Evolutionary conservation across 2,113 vertebrate genomes (phyloP).

Genomic region (Phalacrocorax carbo): DNA sequence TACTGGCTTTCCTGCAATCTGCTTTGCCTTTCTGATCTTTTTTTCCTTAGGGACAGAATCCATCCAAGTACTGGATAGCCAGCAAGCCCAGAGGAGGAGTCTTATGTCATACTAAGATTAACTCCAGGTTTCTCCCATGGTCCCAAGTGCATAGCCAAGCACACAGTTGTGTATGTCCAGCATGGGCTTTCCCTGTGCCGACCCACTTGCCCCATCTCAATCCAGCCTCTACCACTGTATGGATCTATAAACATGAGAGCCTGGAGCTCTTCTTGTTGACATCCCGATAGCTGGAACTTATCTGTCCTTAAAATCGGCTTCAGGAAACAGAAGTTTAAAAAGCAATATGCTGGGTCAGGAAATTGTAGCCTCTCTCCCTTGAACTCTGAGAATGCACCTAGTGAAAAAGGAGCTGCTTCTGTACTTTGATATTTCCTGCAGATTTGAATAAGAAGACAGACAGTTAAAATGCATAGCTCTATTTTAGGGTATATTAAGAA

Average conservation of each 20-base stretch:
- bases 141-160: not conserved
- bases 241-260: not conserved
- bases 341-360: slow-evolving; percentile 1
- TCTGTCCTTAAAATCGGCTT: not conserved
- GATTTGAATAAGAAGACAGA: slow-evolving; percentile 31
- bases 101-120: not conserved
- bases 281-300: not conserved
- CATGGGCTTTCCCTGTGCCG: not conserved
- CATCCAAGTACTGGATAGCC: not conserved
- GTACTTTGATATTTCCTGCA: slow-evolving; percentile 24
- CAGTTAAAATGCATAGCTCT: slow-evolving; percentile 33
- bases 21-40: not conserved
- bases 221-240: not conserved
- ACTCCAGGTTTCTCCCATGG: not conserved
- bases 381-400: slow-evolving; percentile 18
- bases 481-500: not conserved
- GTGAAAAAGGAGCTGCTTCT: not conserved
- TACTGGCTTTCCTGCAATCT: fast-evolving
- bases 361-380: slow-evolving; percentile 35
- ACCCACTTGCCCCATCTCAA: fast-evolving
- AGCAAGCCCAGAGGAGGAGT: not conserved
- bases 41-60: not conserved
- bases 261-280: not conserved
- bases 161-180: not conserved
- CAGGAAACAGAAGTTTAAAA: slow-evolving; percentile 21